A percentile compares a stretch with the other conserved stretches of the same genome.
Evolutionary conservation across 2,113 vertebrate species (phyloP).

Genomic region (Gymnorhina tibicen): DNA sequence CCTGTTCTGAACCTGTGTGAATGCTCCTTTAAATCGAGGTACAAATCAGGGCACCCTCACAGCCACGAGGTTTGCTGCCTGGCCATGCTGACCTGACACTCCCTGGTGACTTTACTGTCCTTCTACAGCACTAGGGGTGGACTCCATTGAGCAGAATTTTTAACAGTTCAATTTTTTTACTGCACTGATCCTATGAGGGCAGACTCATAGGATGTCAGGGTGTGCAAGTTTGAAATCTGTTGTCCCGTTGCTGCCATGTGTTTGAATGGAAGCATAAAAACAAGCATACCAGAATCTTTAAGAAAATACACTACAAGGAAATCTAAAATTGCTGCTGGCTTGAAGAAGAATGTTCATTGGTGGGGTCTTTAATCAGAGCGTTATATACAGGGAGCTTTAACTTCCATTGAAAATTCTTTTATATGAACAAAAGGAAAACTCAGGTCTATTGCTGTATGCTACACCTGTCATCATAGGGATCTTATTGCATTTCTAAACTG

Average conservation of each 20-base stretch:
- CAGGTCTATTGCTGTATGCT: background rate
- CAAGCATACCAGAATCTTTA: background rate
- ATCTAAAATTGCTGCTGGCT: background rate
- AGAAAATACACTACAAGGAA: background rate
- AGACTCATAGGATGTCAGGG: background rate
- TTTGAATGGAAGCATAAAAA: background rate
- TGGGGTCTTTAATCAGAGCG: background rate
- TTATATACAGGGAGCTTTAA: background rate
- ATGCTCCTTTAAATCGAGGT: background rate
- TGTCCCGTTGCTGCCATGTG: background rate
- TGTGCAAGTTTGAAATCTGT: background rate
- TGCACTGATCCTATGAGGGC: background rate
- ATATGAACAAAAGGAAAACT: background rate
- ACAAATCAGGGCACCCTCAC: background rate
- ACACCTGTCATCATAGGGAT: background rate
- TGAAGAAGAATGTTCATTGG: background rate
- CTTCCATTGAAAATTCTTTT: background rate
- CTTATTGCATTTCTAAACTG: background rate
- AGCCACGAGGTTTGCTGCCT: background rate
- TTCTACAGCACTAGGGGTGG: background rate
- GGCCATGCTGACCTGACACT: background rate
- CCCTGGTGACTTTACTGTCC: background rate
- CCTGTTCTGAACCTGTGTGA: background rate
- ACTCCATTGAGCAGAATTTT: background rate
- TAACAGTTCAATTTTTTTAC: background rate